Conservation (phyloP, 2,113 vertebrate species). For the Eulacestoma nigropectus region DNA sequence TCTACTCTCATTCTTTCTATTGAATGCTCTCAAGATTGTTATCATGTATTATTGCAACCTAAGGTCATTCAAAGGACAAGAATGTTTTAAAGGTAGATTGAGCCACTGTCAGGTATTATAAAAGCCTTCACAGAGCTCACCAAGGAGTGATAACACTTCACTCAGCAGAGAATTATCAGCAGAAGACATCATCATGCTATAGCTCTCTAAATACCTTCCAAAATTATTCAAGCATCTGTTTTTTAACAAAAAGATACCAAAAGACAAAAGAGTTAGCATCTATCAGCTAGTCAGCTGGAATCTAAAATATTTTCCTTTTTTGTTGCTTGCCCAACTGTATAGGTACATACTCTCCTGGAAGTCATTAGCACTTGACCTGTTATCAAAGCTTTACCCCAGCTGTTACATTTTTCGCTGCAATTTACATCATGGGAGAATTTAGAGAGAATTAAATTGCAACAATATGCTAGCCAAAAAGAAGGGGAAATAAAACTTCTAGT, state of each 20-base stretch:
- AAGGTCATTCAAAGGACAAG: background rate
- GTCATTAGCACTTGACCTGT: background rate
- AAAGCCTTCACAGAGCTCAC: background rate
- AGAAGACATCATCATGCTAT: background rate
- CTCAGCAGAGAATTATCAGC: background rate
- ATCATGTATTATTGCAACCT: background rate
- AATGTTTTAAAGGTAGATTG: background rate
- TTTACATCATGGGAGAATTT: background rate
- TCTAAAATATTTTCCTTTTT: background rate
- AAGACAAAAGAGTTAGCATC: background rate
- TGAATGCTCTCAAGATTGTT: background rate
- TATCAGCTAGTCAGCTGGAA: background rate
- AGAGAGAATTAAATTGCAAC: background rate
- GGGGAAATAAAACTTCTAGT: background rate
- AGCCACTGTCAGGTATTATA: background rate
- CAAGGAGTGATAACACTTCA: background rate
- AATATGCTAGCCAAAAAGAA: background rate
- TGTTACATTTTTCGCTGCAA: background rate
- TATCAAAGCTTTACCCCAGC: background rate
- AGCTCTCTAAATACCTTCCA: background rate
- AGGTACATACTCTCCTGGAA: background rate
- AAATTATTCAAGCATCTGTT: background rate
- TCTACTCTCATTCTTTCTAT: background rate
- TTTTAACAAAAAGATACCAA: background rate
- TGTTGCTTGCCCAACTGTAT: background rate